Evolutionary conservation across 2,797 vertebrate species (phyloP).

Genomic region (Chanos chanos): DNA sequence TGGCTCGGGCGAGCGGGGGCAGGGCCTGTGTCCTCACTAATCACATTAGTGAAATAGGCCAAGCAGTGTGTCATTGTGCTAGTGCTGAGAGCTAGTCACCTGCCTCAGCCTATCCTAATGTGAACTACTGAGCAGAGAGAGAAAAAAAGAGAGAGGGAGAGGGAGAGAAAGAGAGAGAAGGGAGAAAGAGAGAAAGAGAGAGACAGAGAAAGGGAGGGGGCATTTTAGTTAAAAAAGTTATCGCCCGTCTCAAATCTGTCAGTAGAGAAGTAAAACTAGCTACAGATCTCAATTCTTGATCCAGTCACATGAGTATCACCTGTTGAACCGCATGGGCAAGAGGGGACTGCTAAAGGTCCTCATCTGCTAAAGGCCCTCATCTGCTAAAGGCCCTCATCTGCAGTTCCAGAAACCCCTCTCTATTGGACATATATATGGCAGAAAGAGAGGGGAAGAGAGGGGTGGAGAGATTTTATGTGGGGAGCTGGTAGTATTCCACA

Average conservation of each 20-base stretch:
- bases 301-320: constrained; percentile 17
- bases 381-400: too few relatives aligned
- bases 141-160: background rate
- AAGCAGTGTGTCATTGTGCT: constrained; percentile 58
- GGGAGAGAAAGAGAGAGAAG: background rate
- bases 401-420: too few relatives aligned
- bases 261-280: constrained; percentile 21
- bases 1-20: too few relatives aligned
- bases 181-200: background rate
- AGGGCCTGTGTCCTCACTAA: constrained; percentile 52
- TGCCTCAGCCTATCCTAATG: constrained; percentile 45
- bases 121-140: constrained; percentile 27
- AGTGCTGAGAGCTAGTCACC: constrained; percentile 50
- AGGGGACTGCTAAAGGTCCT: too few relatives aligned
- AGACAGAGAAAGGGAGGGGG: too few relatives aligned
- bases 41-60: constrained; percentile 72
- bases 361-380: too few relatives aligned
- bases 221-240: background rate
- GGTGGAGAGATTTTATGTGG: background rate
- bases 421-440: background rate
- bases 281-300: constrained; percentile 17
- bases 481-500: background rate
- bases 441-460: background rate
- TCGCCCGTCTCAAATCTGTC: background rate
- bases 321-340: constrained; percentile 1